Conservation (phyloP, 2,113 vertebrate genomes). For the Hippopotamus amphibius region DNA sequence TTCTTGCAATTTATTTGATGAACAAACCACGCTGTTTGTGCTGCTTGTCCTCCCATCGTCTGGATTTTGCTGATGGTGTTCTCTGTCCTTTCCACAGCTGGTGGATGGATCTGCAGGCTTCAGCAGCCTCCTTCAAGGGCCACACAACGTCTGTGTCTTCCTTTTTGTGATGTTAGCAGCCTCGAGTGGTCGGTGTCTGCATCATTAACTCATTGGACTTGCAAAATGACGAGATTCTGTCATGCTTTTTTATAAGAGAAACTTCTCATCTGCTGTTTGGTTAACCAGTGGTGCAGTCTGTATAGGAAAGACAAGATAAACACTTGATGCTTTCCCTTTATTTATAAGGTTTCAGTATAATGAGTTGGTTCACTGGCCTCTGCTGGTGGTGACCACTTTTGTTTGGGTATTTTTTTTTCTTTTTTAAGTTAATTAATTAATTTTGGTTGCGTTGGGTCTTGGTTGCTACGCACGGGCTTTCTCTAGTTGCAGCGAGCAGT, state of each 20-base stretch:
- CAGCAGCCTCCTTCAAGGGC: background rate
- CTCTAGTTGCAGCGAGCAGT: too few species aligned
- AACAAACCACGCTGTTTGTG: background rate
- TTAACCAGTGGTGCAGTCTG: background rate
- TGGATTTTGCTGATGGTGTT: background rate
- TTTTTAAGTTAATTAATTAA: too few species aligned
- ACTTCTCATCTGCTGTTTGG: background rate
- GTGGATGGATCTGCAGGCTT: background rate
- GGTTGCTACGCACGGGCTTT: too few species aligned
- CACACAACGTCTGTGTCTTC: background rate
- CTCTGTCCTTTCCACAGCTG: background rate
- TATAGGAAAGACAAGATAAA: slow-evolving; percentile 13
- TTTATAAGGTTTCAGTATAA: background rate
- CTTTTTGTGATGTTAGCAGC: background rate
- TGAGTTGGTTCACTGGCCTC: background rate
- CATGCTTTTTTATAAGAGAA: background rate
- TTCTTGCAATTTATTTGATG: background rate
- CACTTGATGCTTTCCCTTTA: background rate
- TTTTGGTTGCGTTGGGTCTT: too few species aligned
- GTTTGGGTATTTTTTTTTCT: background rate
- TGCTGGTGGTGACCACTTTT: background rate
- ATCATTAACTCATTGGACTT: background rate
- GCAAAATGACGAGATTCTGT: background rate
- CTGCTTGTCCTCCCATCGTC: background rate
- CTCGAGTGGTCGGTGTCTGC: background rate